phyloP scores from a whole-genome alignment of 2,113 vertebrate genomes.

The Arvicanthis niloticus region DNA sequence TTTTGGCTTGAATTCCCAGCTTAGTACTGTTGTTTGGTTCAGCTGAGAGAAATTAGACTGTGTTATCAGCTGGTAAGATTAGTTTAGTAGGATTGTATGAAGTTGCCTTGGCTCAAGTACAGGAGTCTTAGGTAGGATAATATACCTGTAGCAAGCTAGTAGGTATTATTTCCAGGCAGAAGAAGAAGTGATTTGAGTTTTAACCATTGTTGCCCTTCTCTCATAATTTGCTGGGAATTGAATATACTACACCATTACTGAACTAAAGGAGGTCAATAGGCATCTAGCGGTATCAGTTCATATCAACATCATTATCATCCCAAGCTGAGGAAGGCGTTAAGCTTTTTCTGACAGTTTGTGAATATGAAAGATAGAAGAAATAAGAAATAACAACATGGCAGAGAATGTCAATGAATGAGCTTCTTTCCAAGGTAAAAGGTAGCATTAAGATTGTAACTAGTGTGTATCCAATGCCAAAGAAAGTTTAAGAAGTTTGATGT shows the following conservation, averaged over 20 bases:
- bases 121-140: slow-evolving; percentile 70
- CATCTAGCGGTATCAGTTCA: slow-evolving; percentile 89
- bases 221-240: slow-evolving; percentile 93
- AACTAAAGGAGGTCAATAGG: slow-evolving; percentile 94
- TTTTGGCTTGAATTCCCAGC: slow-evolving; percentile 56
- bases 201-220: slow-evolving; percentile 92
- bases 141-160: slow-evolving; percentile 85
- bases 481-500: neutral
- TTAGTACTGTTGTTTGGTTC: slow-evolving; percentile 82
- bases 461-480: neutral
- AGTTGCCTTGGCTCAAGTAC: slow-evolving; percentile 69
- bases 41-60: slow-evolving; percentile 85
- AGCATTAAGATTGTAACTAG: neutral
- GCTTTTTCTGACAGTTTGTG: neutral
- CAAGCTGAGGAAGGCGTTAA: neutral
- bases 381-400: neutral
- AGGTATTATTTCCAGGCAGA: slow-evolving; percentile 85
- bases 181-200: slow-evolving; percentile 92
- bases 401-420: neutral
- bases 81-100: slow-evolving; percentile 71
- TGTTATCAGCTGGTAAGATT: slow-evolving; percentile 83
- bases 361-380: neutral
- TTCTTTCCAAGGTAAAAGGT: neutral
- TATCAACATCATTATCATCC: neutral
- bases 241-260: slow-evolving; percentile 90